These are phyloP conservation scores for Himantopus leucocephalus DNA, from an alignment of 2,113 vertebrate species.

Conservation along the genomic window DNA sequence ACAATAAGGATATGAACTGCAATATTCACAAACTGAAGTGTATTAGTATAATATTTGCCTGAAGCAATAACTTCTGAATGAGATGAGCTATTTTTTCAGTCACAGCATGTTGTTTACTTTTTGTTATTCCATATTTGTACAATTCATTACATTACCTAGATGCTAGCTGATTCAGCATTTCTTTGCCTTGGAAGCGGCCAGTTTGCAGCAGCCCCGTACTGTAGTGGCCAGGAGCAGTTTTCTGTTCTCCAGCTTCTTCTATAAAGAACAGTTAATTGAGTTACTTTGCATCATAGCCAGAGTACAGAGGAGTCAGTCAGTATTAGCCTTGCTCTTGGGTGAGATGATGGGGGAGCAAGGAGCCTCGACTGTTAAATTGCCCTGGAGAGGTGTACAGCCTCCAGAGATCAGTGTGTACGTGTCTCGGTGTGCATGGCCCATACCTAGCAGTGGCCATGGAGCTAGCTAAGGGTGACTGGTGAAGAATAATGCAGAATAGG, in stretches of 20 bases:
- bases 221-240: not conserved
- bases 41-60: not conserved
- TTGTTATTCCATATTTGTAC: not conserved
- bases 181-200: not conserved
- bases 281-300: not conserved
- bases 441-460: not conserved
- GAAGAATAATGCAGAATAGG: not conserved
- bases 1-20: not conserved
- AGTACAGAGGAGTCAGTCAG: not conserved
- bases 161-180: not conserved
- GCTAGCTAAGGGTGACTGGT: not conserved
- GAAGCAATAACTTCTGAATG: not conserved
- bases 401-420: fast-evolving
- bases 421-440: not conserved
- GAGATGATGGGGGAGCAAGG: not conserved
- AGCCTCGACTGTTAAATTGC: not conserved
- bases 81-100: not conserved
- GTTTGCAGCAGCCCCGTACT: not conserved
- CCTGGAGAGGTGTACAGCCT: not conserved
- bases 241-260: not conserved
- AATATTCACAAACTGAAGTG: not conserved
- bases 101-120: not conserved
- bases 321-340: not conserved
- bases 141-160: not conserved
- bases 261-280: not conserved